phyloP scores from a whole-genome alignment of 2,113 vertebrate genomes.

The Thinocorus orbignyianus region DNA sequence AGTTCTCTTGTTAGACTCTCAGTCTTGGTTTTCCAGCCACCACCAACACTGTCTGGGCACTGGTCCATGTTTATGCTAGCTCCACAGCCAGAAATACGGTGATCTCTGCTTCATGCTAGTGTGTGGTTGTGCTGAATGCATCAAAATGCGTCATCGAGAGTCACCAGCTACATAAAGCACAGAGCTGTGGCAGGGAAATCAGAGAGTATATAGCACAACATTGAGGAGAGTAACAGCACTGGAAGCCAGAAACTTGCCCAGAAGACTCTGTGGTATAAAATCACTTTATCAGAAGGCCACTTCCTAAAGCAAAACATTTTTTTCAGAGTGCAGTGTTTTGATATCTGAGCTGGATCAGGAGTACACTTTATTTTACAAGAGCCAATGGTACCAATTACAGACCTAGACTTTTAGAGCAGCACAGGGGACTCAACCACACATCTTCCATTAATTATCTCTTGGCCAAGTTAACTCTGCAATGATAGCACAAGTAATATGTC shows the following conservation, averaged over 20 bases:
- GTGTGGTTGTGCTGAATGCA: conserved; percentile 43
- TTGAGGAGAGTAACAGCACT: not conserved
- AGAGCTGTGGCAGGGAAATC: not conserved
- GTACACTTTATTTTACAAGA: conserved; percentile 22
- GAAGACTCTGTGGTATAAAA: not conserved
- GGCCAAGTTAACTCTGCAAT: not conserved
- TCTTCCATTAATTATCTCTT: conserved; percentile 51
- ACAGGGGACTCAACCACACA: not conserved
- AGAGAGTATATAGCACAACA: not conserved
- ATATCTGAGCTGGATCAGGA: conserved; percentile 1
- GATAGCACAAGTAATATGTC: conserved; percentile 15
- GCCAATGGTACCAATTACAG: conserved; percentile 7
- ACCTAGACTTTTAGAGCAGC: not conserved
- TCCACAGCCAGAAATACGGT: conserved; percentile 57
- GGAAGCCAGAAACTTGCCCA: not conserved
- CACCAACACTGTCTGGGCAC: conserved; percentile 34
- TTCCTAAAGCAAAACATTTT: not conserved
- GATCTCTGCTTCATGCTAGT: conserved; percentile 10
- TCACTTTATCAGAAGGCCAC: not conserved
- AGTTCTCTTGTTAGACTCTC: not conserved
- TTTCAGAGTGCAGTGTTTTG: not conserved
- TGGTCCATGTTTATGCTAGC: conserved; percentile 46
- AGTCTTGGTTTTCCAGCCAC: conserved; percentile 37
- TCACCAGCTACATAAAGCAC: not conserved
- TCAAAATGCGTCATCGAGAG: conserved; percentile 39